These are phyloP conservation scores for Ficedula albicollis DNA, from an alignment of 2,797 vertebrate species.

Conservation along the genomic window DNA sequence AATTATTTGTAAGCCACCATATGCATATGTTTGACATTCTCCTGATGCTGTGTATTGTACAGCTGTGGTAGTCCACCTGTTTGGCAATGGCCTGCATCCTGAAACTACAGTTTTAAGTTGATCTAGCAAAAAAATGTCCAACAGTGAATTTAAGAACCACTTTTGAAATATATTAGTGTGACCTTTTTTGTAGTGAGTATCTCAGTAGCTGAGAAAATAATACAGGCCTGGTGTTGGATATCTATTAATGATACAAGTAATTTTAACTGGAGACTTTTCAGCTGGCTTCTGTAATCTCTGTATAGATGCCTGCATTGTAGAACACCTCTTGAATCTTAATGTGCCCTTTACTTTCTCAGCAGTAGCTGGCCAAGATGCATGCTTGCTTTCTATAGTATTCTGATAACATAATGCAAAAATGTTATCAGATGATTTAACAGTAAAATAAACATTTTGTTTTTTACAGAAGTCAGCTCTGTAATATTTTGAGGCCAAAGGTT, in stretches of 20 bases:
- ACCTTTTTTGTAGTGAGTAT: background rate
- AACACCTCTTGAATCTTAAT: background rate
- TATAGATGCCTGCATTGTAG: background rate
- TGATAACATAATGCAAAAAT: background rate
- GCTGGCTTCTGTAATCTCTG: slow-evolving; percentile 64
- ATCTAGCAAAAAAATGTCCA: background rate
- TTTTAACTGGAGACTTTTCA: slow-evolving; percentile 69
- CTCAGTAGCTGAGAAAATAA: slow-evolving; percentile 32
- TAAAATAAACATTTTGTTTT: background rate
- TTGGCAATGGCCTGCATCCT: background rate
- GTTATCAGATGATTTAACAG: background rate
- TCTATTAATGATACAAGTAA: slow-evolving; percentile 72
- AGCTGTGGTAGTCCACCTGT: background rate
- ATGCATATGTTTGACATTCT: background rate
- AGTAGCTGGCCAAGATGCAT: background rate
- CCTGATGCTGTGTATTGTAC: background rate
- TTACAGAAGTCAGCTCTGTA: background rate
- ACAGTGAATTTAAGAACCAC: background rate
- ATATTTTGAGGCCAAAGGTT: background rate
- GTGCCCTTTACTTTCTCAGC: background rate
- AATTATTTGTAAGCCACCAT: background rate
- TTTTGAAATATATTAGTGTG: background rate
- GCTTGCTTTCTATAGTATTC: background rate
- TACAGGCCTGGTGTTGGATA: slow-evolving; percentile 15
- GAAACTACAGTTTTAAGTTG: background rate